A percentile compares a stretch with the other conserved stretches of the same genome.
Evolutionary conservation across 2,888 invertebrate species (phyloP).

Genomic region (Dichetophora obliterata): DNA sequence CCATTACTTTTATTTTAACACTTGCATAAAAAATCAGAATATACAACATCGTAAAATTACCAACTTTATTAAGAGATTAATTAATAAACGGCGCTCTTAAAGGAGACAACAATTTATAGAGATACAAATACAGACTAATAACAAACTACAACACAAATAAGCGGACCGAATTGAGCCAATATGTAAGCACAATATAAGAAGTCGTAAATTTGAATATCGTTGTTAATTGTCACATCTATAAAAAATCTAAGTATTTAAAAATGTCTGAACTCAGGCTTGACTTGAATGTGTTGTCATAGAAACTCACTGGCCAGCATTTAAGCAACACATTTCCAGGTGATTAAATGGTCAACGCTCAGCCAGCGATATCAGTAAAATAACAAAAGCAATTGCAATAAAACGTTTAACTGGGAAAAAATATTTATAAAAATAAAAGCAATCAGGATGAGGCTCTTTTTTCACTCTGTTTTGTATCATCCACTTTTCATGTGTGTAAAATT

Average conservation of each 20-base stretch:
- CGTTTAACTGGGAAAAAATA: too few relatives aligned
- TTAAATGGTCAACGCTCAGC: too few relatives aligned
- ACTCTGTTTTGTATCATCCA: too few relatives aligned
- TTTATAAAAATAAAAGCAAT: too few relatives aligned
- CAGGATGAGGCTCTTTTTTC: too few relatives aligned
- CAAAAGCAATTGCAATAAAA: too few relatives aligned
- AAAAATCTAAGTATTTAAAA: not conserved
- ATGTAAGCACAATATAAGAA: not conserved
- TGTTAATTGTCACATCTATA: conserved; percentile 13
- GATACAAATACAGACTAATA: not conserved
- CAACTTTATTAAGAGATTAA: conserved; percentile 16
- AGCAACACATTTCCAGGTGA: too few relatives aligned
- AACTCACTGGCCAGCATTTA: too few relatives aligned
- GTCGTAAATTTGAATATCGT: conserved; percentile 5
- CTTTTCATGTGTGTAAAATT: not conserved
- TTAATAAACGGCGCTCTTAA: conserved; percentile 25
- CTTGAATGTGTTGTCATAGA: not conserved
- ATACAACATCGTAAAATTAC: conserved; percentile 27
- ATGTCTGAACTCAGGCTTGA: not conserved
- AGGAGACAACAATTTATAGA: not conserved
- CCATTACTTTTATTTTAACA: not conserved
- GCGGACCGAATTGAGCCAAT: not conserved
- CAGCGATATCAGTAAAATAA: too few relatives aligned
- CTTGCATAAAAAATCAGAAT: conserved; percentile 8
- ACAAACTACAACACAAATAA: not conserved